These are phyloP conservation scores for Ornithoptera alexandrae DNA, from an alignment of 2,888 invertebrate species.

Conservation along the genomic window DNA sequence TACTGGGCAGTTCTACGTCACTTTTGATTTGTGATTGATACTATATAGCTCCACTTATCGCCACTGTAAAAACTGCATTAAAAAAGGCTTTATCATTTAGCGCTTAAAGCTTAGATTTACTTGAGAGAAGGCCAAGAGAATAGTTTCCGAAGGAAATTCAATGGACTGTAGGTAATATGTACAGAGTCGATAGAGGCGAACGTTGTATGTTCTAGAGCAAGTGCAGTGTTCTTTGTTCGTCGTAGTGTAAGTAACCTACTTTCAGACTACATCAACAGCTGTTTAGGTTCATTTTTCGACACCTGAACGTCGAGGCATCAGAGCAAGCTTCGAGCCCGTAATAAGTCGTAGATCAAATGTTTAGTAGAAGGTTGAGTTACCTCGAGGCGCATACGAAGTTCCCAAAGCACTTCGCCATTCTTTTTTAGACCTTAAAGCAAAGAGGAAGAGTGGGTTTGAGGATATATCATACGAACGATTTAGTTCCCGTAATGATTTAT, in stretches of 20 bases:
- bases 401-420: constrained; percentile 37
- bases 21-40: constrained; percentile 76
- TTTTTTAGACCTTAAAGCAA: constrained; percentile 25
- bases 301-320: constrained; percentile 22
- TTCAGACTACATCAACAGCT: neutral
- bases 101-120: constrained; percentile 8
- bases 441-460: neutral
- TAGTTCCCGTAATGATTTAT: constrained; percentile 26
- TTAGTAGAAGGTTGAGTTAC: constrained; percentile 37
- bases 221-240: constrained; percentile 19
- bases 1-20: constrained; percentile 65
- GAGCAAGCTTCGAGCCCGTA: constrained; percentile 31
- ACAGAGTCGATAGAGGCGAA: constrained; percentile 23
- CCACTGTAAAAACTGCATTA: neutral
- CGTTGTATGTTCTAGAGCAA: constrained; percentile 6
- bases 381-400: constrained; percentile 35
- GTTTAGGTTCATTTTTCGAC: constrained; percentile 15
- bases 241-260: neutral
- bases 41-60: constrained; percentile 45
- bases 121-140: neutral
- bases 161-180: constrained; percentile 27
- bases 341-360: constrained; percentile 39
- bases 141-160: constrained; percentile 17
- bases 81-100: neutral
- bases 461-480: constrained; percentile 5